Base-by-base conservation (phyloP, 2,888 invertebrate genomes). In the Scaptomyza polygonia region DNA sequence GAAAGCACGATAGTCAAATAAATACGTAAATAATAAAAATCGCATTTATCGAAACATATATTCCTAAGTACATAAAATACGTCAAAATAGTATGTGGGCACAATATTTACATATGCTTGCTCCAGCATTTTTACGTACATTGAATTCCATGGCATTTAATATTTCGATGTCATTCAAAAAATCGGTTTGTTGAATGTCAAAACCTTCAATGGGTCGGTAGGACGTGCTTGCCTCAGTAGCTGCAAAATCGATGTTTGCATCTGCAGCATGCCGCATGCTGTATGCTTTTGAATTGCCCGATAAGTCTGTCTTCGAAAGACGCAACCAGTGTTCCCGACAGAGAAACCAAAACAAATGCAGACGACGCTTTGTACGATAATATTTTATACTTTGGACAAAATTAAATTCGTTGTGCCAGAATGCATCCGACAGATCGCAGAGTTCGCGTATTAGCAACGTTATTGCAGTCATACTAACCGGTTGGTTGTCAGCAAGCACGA, bases 401-500 rank as follows among this genome's bases (percentile, higher is more conserved):
- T 89, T 84, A 53, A 88, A 91, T 51, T 88, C 85, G 67, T 87
- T 90, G 14, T 72, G 79, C 71, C 88, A 72, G 65, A 89, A 89
- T 59, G 90, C 89, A 88, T 87, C 75, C 63, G 88, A 83, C 54
- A 91, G 75, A 67, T 85, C 86, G 72, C 73, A 88, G 25, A 91
- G 67, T 68, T 91, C 88, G 61, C 86, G 80, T 63, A 89, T 56
- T 43, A 88, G 79, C 69, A 88, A 79, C 58, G 87, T 76, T 76
- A 92, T 73, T 82, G 92, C 91, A 68, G 91, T 91, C 91, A 91
- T 91, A 72, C 79, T 80, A 65, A 74, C 49, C 56, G 45, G 42
- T 57, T 56, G 45, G 42, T 57, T 56, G 42, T 44, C 53, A 43
- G 43, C 53, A 34, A 62, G 12, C 48, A 29, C 57, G 29, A 43